These are phyloP conservation scores for Acrocera orbiculus DNA, from an alignment of 2,888 invertebrate genomes.

Conservation along the genomic window DNA sequence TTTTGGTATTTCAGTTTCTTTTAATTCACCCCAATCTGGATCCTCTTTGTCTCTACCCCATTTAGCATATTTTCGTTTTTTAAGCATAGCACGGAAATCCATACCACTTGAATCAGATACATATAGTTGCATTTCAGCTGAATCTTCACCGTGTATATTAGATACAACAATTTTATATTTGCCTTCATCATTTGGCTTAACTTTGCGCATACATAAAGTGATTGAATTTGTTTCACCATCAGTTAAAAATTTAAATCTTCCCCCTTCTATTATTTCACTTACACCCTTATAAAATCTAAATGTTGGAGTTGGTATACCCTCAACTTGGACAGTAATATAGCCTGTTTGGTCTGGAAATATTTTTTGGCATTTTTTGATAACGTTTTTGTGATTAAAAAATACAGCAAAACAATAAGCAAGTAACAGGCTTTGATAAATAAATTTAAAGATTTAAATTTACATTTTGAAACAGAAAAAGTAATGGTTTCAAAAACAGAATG, in stretches of 20 bases:
- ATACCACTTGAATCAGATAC: slow-evolving; percentile 95
- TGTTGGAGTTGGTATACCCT: slow-evolving; percentile 86
- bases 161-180: slow-evolving; percentile 84
- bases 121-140: slow-evolving; percentile 88
- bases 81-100: slow-evolving; percentile 97
- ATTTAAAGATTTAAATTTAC: no score
- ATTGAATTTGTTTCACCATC: slow-evolving; percentile 86
- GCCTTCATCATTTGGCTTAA: slow-evolving; percentile 93
- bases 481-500: no score
- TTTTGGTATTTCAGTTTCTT: slow-evolving; percentile 74
- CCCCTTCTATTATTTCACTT: slow-evolving; percentile 84
- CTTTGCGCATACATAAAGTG: slow-evolving; percentile 87
- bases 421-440: no score
- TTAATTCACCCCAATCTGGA: slow-evolving; percentile 84
- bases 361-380: no score
- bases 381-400: no score
- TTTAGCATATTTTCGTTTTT: slow-evolving; percentile 88
- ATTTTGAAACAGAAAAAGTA: no score
- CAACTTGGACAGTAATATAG: slow-evolving; percentile 81
- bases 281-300: slow-evolving; percentile 93
- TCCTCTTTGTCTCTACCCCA: slow-evolving; percentile 84
- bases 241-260: slow-evolving; percentile 85
- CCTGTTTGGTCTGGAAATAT: slow-evolving; percentile 70
- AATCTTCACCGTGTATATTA: slow-evolving; percentile 89
- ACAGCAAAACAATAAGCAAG: no score